Conservation (phyloP, 2,888 invertebrate genomes). For the Dynastes tityus region DNA sequence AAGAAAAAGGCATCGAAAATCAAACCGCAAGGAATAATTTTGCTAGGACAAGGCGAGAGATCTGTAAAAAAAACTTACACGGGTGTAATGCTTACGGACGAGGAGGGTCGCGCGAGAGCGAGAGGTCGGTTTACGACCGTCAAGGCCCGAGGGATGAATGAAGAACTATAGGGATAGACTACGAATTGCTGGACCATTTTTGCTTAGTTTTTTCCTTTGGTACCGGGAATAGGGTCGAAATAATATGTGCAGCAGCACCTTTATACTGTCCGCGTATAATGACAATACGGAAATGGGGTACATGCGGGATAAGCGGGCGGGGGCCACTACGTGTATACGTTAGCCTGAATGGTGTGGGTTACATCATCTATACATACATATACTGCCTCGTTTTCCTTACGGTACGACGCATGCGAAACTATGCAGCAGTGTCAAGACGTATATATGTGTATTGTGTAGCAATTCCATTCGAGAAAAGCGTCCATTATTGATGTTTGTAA, state of each 20-base stretch:
- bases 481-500: slow-evolving; percentile 32
- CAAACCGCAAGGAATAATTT: slow-evolving; percentile 58
- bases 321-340: slow-evolving; percentile 35
- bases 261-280: slow-evolving; percentile 64
- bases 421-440: slow-evolving; percentile 21
- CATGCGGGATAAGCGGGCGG: slow-evolving; percentile 21
- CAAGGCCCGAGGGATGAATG: slow-evolving; percentile 69
- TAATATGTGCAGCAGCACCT: slow-evolving; percentile 64
- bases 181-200: slow-evolving; percentile 68
- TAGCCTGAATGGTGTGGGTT: slow-evolving; percentile 12
- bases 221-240: slow-evolving; percentile 61
- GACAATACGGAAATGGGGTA: slow-evolving; percentile 55
- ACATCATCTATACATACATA: slow-evolving; percentile 11
- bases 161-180: slow-evolving; percentile 68
- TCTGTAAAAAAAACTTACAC: slow-evolving; percentile 61
- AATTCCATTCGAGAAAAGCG: slow-evolving; percentile 19
- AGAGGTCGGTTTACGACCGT: slow-evolving; percentile 65
- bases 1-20: slow-evolving; percentile 55
- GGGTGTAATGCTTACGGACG: slow-evolving; percentile 65
- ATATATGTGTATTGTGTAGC: background rate
- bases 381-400: slow-evolving; percentile 13
- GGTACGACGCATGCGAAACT: slow-evolving; percentile 55
- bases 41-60: slow-evolving; percentile 58
- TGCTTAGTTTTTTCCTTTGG: slow-evolving; percentile 67
- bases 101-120: slow-evolving; percentile 59